phyloP scores from a whole-genome alignment of 2,797 vertebrate species.

The Crocodylus rhombifer region DNA sequence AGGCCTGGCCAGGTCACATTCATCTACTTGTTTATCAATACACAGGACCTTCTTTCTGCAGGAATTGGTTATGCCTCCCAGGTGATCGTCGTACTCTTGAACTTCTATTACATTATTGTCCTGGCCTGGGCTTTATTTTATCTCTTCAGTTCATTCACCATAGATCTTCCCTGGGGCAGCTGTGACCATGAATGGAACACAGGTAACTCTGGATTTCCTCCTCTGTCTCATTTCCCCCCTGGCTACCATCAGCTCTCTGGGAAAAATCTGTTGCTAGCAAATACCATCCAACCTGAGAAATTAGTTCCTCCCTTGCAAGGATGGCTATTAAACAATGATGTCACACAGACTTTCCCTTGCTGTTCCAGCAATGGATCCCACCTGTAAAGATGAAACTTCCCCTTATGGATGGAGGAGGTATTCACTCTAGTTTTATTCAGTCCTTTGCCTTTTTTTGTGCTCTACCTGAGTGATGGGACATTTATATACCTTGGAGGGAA shows the following conservation, averaged over 20 bases:
- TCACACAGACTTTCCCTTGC: too few relatives aligned
- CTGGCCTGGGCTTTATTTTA: constrained; percentile 96
- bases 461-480: background rate
- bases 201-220: constrained; percentile 75
- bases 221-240: background rate
- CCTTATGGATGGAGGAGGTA: background rate
- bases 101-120: constrained; percentile 95
- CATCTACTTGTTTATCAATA: background rate
- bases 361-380: background rate
- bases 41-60: constrained; percentile 61
- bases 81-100: constrained; percentile 90
- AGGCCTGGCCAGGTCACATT: background rate
- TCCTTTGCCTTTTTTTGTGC: background rate
- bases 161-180: constrained; percentile 93
- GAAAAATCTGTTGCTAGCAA: background rate
- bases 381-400: background rate
- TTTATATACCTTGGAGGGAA: background rate
- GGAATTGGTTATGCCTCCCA: constrained; percentile 96
- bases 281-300: background rate
- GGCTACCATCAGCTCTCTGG: background rate
- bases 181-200: constrained; percentile 97
- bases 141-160: constrained; percentile 92
- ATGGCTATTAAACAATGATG: background rate
- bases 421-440: background rate
- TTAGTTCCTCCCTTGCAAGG: accelerated